phyloP scores from a whole-genome alignment of 2,113 vertebrate species.

The Bambusicola thoracicus region DNA sequence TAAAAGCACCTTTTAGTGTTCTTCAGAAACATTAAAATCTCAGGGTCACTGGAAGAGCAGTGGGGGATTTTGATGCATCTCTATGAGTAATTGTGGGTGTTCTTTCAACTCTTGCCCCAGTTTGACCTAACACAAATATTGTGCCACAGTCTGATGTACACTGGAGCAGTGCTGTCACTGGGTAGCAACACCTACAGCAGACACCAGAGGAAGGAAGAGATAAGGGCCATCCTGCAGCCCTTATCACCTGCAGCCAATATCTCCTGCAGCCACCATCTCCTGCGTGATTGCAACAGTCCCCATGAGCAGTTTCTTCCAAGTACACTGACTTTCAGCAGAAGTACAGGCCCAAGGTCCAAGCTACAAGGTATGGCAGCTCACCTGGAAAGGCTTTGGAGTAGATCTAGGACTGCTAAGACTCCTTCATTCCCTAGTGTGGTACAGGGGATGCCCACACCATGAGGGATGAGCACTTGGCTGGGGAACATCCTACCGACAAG shows the following conservation, averaged over 20 bases:
- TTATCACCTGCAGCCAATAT: neutral
- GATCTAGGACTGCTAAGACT: neutral
- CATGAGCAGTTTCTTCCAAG: neutral
- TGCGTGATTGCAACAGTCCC: neutral
- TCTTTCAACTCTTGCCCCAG: neutral
- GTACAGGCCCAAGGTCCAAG: neutral
- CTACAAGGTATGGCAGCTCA: neutral
- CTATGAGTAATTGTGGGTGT: neutral
- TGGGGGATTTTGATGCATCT: neutral
- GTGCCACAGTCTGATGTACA: neutral
- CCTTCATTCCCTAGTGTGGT: neutral
- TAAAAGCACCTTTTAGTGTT: neutral
- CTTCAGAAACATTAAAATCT: neutral
- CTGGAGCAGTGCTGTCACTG: neutral
- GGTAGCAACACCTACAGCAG: neutral
- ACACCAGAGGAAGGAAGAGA: neutral
- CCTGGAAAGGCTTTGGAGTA: neutral
- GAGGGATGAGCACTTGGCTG: neutral
- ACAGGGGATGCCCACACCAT: accelerated
- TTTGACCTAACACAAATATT: neutral
- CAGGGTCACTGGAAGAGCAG: neutral
- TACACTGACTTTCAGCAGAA: neutral
- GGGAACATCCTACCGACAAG: neutral
- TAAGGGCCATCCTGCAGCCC: neutral
- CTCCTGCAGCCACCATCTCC: neutral